These are phyloP conservation scores for Diploptera punctata DNA, from an alignment of 2,888 invertebrate genomes.

Conservation along the genomic window DNA sequence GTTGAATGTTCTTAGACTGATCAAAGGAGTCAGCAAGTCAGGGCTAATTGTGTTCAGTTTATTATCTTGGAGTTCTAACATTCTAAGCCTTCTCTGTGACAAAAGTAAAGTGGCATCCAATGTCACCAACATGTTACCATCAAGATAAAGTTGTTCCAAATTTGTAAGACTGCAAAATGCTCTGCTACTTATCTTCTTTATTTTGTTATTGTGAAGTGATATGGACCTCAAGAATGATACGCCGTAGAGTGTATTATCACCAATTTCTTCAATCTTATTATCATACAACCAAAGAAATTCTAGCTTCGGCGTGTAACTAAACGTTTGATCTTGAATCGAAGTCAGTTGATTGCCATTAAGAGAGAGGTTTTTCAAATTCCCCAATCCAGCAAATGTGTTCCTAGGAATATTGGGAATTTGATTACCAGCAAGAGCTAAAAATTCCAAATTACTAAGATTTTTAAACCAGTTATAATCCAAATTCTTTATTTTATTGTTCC, in stretches of 20 bases:
- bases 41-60: not conserved
- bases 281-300: slow-evolving; percentile 21
- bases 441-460: not conserved
- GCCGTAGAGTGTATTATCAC: not conserved
- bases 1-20: slow-evolving; percentile 3
- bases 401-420: not conserved
- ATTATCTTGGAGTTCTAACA: slow-evolving; percentile 23
- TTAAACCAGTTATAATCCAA: not conserved
- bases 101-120: not conserved
- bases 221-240: not conserved
- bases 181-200: not conserved
- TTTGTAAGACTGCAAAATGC: not conserved
- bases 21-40: not conserved
- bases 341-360: not conserved
- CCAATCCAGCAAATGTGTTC: not conserved
- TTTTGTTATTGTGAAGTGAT: slow-evolving; percentile 5
- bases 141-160: slow-evolving; percentile 15
- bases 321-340: not conserved
- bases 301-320: not conserved
- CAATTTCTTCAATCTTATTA: not conserved
- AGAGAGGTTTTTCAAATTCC: slow-evolving; percentile 1
- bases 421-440: not conserved
- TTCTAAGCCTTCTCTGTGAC: not conserved
- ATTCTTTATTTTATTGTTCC: not conserved
- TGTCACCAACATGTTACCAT: not conserved